Conservation (phyloP, 2,888 invertebrate genomes). For the Pocota personata region DNA sequence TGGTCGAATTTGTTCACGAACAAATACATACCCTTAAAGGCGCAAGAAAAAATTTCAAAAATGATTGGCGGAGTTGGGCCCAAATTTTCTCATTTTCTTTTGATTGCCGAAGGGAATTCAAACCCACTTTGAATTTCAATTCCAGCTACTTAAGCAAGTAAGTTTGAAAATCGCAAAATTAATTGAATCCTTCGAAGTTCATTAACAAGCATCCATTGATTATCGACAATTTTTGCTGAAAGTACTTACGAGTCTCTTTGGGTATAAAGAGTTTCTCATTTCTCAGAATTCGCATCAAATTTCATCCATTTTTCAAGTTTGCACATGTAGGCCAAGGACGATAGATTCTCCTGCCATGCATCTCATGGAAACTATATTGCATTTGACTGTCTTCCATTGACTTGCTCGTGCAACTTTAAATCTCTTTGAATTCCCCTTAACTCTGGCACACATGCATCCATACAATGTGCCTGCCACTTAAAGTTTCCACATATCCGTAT, state of each 20-base stretch:
- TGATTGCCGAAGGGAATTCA: too few species aligned
- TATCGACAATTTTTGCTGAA: background rate
- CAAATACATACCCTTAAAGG: too few species aligned
- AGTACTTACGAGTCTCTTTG: background rate
- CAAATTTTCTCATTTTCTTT: too few species aligned
- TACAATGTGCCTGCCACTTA: background rate
- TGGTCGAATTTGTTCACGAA: too few species aligned
- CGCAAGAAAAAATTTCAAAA: too few species aligned
- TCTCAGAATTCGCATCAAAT: background rate
- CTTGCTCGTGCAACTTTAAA: constrained; percentile 12
- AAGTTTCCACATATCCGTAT: background rate
- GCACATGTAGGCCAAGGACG: background rate
- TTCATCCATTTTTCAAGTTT: background rate
- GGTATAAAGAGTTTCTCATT: background rate
- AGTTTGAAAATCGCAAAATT: too few species aligned
- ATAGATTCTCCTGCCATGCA: background rate
- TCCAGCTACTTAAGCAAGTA: too few species aligned
- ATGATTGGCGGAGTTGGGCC: too few species aligned
- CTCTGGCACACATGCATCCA: background rate
- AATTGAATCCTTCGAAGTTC: background rate
- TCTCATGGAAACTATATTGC: background rate
- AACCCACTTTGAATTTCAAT: too few species aligned
- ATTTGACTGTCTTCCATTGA: background rate
- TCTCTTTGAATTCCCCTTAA: constrained; percentile 6
- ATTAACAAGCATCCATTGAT: background rate